These are phyloP conservation scores for Plestiodon gilberti DNA, from an alignment of 2,113 vertebrate species.

Conservation along the genomic window DNA sequence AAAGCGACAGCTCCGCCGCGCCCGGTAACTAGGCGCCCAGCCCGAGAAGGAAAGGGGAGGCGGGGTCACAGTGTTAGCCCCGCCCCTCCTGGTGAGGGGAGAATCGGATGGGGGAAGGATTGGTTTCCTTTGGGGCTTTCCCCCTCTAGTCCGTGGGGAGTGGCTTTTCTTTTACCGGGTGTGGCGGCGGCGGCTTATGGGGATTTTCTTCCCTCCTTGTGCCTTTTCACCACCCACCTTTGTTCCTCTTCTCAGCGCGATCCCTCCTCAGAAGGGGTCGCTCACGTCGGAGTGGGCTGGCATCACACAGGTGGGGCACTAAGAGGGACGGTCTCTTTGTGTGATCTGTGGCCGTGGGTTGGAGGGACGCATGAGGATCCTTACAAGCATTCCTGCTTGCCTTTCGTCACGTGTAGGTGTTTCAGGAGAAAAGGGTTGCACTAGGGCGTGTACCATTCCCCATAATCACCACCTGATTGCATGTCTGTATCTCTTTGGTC, in stretches of 20 bases:
- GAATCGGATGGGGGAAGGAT: not conserved
- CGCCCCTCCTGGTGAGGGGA: not conserved
- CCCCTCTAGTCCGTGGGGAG: not conserved
- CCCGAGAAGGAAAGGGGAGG: not conserved
- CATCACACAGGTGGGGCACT: not conserved
- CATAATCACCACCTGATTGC: fast-evolving
- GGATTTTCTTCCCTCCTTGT: not conserved
- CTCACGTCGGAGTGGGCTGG: not conserved
- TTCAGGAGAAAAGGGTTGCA: not conserved
- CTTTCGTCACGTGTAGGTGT: not conserved
- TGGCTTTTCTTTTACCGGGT: not conserved
- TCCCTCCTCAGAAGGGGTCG: not conserved
- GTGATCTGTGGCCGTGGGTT: fast-evolving
- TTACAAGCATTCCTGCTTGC: not conserved
- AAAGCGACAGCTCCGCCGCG: constrained; percentile 29
- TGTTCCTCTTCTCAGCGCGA: not conserved
- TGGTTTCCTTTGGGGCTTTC: not conserved
- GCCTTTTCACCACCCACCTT: not conserved
- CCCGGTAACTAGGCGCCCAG: not conserved
- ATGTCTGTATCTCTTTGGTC: not conserved
- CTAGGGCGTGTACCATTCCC: not conserved
- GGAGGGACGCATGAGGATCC: not conserved
- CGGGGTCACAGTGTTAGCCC: not conserved
- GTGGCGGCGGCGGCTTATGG: not conserved
- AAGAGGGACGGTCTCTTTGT: not conserved